Conservation (phyloP, 30 jellyfish, hydroid and myxozoan genomes). For the Euphysa ruthae region DNA sequence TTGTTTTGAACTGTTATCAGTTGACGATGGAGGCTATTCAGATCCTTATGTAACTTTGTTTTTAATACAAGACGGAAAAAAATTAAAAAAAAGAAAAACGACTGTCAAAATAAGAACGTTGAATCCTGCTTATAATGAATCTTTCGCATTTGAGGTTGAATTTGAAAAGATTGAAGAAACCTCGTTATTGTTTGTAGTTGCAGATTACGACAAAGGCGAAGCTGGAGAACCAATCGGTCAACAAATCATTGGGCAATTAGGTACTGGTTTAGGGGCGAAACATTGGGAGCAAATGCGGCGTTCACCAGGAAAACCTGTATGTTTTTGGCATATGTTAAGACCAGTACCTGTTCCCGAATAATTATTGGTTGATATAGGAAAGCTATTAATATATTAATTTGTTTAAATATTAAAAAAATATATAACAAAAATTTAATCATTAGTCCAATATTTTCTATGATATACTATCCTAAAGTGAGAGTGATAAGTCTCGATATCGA, state of each 20-base stretch:
- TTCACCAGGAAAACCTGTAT: conserved; percentile 83
- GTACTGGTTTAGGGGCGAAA: conserved; percentile 51
- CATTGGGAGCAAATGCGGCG: conserved; percentile 90
- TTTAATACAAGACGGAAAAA: conserved; percentile 86
- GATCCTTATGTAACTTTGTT: conserved; percentile 90
- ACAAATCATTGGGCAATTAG: conserved; percentile 66
- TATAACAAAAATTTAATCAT: too few species aligned
- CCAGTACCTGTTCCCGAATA: conserved; percentile 34
- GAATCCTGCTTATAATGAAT: conserved; percentile 82
- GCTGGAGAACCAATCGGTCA: conserved; percentile 98
- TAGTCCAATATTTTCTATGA: too few species aligned
- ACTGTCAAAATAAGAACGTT: conserved; percentile 84
- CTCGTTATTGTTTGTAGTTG: conserved; percentile 58
- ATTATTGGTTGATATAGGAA: not conserved
- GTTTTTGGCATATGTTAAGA: conserved; percentile 75
- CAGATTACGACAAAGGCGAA: conserved; percentile 94
- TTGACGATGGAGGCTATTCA: conserved; percentile 82
- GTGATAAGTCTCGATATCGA: too few species aligned
- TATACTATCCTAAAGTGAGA: too few species aligned
- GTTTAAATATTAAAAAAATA: too few species aligned
- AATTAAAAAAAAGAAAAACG: conserved; percentile 75
- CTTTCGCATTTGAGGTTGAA: conserved; percentile 70
- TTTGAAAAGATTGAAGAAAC: conserved; percentile 81
- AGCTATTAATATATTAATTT: too few species aligned
- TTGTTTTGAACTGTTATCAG: conserved; percentile 53